Percentiles rank a stretch among this genome's conserved stretches.
Evolutionary conservation across 1,140 invertebrate genomes (phyloP).

Genomic region (Drosophila dunni): DNA sequence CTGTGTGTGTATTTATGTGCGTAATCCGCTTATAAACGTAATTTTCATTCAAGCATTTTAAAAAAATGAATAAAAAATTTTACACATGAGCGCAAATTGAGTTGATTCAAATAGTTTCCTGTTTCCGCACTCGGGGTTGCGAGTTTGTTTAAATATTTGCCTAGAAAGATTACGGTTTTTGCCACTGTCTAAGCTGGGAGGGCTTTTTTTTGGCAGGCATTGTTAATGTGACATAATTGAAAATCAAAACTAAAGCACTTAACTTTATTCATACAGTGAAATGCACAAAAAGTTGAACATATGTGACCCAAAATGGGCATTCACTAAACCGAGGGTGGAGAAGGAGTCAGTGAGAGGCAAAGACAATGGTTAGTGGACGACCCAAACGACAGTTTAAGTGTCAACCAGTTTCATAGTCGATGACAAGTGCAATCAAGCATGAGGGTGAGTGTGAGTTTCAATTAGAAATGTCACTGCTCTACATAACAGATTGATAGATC

Average conservation of each 20-base stretch:
- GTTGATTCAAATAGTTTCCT: constrained; percentile 49
- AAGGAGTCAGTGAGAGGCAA: background rate
- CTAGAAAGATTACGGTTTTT: constrained; percentile 27
- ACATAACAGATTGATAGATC: constrained; percentile 46
- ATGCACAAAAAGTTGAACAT: constrained; percentile 79
- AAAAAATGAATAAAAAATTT: constrained; percentile 59
- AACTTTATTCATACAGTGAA: constrained; percentile 68
- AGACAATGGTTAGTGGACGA: constrained; percentile 34
- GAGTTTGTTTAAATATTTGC: constrained; percentile 59
- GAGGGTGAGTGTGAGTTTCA: constrained; percentile 65
- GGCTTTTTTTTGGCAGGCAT: constrained; percentile 15
- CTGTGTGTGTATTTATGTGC: constrained; percentile 29
- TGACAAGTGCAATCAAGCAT: constrained; percentile 78
- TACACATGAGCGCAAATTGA: constrained; percentile 61
- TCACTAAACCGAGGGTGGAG: background rate
- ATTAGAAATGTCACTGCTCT: constrained; percentile 53
- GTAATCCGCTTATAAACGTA: constrained; percentile 75
- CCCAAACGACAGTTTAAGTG: constrained; percentile 79
- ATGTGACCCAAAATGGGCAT: constrained; percentile 57
- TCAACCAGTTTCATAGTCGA: constrained; percentile 63
- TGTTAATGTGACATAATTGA: constrained; percentile 84
- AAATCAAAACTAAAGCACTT: constrained; percentile 84
- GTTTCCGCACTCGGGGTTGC: constrained; percentile 53
- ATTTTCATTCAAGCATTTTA: constrained; percentile 60
- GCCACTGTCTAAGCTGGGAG: constrained; percentile 51